phyloP scores from a whole-genome alignment of 1,140 invertebrate genomes.

The Drosophila pachea region DNA sequence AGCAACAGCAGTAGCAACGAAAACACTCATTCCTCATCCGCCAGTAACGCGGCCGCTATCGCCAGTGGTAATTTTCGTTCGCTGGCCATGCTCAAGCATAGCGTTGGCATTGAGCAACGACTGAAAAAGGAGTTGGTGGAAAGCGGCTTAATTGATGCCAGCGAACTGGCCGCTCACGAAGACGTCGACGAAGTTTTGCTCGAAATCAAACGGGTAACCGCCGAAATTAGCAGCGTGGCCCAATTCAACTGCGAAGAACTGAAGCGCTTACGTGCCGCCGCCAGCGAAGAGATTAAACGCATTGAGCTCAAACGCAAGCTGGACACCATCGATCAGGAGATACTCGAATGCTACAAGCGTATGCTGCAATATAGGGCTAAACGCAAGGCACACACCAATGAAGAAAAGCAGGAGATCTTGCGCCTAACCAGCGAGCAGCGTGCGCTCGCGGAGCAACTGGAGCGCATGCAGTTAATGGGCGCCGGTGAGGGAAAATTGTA shows the following conservation, averaged over 20 bases:
- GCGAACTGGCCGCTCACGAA: slow-evolving; percentile 82
- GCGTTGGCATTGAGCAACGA: slow-evolving; percentile 86
- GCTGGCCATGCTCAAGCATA: slow-evolving; percentile 68
- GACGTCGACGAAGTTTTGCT: slow-evolving; percentile 89
- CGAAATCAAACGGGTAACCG: slow-evolving; percentile 91
- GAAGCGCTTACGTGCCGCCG: slow-evolving; percentile 81
- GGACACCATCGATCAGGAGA: slow-evolving; percentile 84
- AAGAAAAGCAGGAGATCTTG: slow-evolving; percentile 90
- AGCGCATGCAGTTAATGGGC: slow-evolving; percentile 59
- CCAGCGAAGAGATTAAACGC: slow-evolving; percentile 83
- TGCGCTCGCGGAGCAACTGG: slow-evolving; percentile 80
- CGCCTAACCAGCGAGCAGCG: slow-evolving; percentile 82
- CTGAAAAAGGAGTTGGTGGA: slow-evolving; percentile 92
- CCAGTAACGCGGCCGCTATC: slow-evolving; percentile 27
- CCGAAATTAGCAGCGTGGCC: slow-evolving; percentile 86
- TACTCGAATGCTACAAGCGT: slow-evolving; percentile 89
- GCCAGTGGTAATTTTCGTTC: slow-evolving; percentile 63
- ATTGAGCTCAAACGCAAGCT: slow-evolving; percentile 86
- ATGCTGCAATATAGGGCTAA: slow-evolving; percentile 87
- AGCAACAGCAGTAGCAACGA: slow-evolving; percentile 76
- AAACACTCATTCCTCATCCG: slow-evolving; percentile 76
- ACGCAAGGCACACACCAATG: slow-evolving; percentile 87
- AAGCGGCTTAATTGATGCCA: slow-evolving; percentile 89
- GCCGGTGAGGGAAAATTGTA: slow-evolving; percentile 49
- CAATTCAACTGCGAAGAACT: slow-evolving; percentile 85